phyloP scores from a whole-genome alignment of 1,140 invertebrate genomes.

The Cydia pomonella region DNA sequence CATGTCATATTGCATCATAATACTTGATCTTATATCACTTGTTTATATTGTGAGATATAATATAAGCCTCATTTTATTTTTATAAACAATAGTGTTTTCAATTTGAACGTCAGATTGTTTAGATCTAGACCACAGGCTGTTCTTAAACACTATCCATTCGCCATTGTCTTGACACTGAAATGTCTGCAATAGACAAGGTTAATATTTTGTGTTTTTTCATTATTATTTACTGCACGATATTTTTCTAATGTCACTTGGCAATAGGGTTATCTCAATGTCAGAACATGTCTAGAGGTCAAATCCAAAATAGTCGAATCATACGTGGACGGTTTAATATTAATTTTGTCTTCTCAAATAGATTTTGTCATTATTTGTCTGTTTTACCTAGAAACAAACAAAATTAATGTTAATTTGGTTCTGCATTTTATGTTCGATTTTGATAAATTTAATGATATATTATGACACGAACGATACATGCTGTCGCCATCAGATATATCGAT shows the following conservation, averaged over 20 bases:
- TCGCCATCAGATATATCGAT: too few species aligned
- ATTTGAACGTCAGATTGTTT: neutral
- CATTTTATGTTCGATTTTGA: too few species aligned
- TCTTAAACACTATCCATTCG: slow-evolving; percentile 52
- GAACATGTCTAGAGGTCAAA: slow-evolving; percentile 11
- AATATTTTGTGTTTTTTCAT: slow-evolving; percentile 30
- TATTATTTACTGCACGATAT: slow-evolving; percentile 25
- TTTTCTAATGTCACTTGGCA: slow-evolving; percentile 7
- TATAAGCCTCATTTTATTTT: neutral
- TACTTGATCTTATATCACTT: neutral
- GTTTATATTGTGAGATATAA: neutral
- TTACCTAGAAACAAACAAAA: neutral
- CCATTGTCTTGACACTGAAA: slow-evolving; percentile 67
- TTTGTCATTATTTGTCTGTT: neutral
- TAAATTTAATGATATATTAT: too few species aligned
- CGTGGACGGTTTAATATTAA: slow-evolving; percentile 29
- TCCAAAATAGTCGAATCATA: neutral
- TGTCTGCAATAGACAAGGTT: neutral
- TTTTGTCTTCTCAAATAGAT: neutral
- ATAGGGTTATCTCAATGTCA: slow-evolving; percentile 11
- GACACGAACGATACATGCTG: too few species aligned
- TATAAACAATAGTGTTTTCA: too few species aligned
- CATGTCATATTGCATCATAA: slow-evolving; percentile 9
- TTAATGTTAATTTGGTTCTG: too few species aligned
- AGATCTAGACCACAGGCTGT: slow-evolving; percentile 38